A percentile compares a stretch with the other conserved stretches of the same genome.
Conservation (phyloP, 2,888 invertebrate genomes). For the Nebria brevicollis region DNA sequence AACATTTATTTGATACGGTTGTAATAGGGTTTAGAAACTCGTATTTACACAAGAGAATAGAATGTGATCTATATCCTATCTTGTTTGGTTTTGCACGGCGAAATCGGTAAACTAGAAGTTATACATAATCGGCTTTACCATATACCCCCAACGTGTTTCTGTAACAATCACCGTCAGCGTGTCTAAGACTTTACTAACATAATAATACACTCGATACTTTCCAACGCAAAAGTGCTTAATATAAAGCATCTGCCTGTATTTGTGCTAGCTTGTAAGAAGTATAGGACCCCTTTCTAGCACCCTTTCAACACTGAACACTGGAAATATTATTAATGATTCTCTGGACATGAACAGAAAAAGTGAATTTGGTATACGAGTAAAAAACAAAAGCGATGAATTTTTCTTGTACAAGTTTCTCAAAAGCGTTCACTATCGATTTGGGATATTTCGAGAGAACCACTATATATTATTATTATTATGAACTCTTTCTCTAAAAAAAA, state of each 20-base stretch:
- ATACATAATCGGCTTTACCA: neutral
- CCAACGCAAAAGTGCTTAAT: neutral
- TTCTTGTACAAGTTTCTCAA: neutral
- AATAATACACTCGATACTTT: neutral
- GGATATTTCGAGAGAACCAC: neutral
- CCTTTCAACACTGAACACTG: neutral
- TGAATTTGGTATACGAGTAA: neutral
- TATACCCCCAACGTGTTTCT: neutral
- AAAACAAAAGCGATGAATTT: neutral
- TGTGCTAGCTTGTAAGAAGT: neutral
- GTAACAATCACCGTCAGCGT: neutral
- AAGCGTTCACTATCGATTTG: neutral
- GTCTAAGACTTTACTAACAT: neutral
- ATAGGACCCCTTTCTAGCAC: neutral
- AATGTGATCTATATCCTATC: neutral
- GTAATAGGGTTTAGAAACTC: neutral
- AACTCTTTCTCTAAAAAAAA: no score
- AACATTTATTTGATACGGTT: neutral
- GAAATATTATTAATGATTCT: conserved; percentile 1
- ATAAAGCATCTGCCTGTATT: neutral
- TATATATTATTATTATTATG: neutral
- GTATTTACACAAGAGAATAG: neutral
- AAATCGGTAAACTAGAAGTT: neutral
- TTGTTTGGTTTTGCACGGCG: neutral
- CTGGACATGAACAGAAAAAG: conserved; percentile 1